Conservation (phyloP, 2,113 vertebrate species). For the Saguinus imperator region DNA sequence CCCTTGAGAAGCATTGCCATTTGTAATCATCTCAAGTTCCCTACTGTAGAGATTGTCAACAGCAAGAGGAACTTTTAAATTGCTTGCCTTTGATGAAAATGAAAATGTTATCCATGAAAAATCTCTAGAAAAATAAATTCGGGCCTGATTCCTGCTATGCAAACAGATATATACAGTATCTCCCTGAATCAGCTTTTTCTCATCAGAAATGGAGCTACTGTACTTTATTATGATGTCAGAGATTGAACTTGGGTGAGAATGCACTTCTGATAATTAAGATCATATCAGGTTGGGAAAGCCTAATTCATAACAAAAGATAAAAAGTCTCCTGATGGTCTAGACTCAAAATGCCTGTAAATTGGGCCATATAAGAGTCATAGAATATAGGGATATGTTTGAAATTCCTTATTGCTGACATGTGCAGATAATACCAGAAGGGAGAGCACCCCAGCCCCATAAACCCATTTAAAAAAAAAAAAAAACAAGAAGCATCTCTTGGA, state of each 20-base stretch:
- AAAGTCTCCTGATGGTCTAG: neutral
- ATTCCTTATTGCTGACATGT: neutral
- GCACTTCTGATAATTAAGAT: slow-evolving; percentile 64
- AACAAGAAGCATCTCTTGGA: neutral
- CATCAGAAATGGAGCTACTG: slow-evolving; percentile 32
- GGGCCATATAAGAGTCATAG: neutral
- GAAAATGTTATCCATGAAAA: slow-evolving; percentile 54
- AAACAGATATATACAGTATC: slow-evolving; percentile 55
- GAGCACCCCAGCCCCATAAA: neutral
- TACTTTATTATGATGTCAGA: slow-evolving; percentile 64
- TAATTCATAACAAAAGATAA: slow-evolving; percentile 48
- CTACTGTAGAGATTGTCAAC: neutral
- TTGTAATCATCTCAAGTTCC: slow-evolving; percentile 32
- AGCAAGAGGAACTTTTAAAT: slow-evolving; percentile 51
- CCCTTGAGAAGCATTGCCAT: slow-evolving; percentile 1
- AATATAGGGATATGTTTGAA: neutral
- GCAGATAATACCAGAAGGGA: neutral
- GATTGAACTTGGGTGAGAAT: slow-evolving; percentile 9
- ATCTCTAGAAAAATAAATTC: slow-evolving; percentile 66
- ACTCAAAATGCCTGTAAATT: neutral
- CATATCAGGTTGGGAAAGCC: slow-evolving; percentile 21
- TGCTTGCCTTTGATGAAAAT: slow-evolving; percentile 68
- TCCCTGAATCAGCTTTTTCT: slow-evolving; percentile 59
- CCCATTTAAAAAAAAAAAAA: neutral
- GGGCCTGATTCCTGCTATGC: slow-evolving; percentile 40